These are phyloP conservation scores for Argopecten irradians DNA, from an alignment of 1,140 invertebrate genomes.

Conservation along the genomic window DNA sequence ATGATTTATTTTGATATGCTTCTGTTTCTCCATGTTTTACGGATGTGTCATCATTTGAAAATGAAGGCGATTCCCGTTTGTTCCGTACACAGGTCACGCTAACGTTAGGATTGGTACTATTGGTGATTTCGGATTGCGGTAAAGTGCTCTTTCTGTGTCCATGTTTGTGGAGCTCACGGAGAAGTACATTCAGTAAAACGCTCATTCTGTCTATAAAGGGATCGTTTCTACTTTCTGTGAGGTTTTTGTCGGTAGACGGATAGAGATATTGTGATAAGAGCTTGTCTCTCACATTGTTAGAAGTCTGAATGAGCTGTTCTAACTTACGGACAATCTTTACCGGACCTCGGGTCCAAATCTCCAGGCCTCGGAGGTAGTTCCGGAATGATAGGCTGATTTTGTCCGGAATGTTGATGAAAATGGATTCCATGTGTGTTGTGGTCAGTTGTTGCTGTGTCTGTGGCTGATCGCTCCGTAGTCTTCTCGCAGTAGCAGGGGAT, in stretches of 20 bases:
- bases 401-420: neutral
- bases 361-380: neutral
- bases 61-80: neutral
- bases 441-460: neutral
- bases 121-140: neutral
- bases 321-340: neutral
- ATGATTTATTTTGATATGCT: neutral
- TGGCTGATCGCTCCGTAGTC: neutral
- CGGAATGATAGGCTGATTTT: neutral
- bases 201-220: neutral
- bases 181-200: neutral
- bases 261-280: neutral
- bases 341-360: neutral
- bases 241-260: neutral
- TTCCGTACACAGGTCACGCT: neutral
- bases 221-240: neutral
- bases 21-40: neutral
- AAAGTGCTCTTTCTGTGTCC: neutral
- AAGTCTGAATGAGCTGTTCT: neutral
- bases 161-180: neutral
- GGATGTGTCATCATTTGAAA: neutral
- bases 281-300: neutral
- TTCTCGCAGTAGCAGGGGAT: neutral
- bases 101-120: neutral
- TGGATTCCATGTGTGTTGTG: slow-evolving; percentile 2